phyloP scores from a whole-genome alignment of 1,140 invertebrate genomes.

The Macrobrachium nipponense region DNA sequence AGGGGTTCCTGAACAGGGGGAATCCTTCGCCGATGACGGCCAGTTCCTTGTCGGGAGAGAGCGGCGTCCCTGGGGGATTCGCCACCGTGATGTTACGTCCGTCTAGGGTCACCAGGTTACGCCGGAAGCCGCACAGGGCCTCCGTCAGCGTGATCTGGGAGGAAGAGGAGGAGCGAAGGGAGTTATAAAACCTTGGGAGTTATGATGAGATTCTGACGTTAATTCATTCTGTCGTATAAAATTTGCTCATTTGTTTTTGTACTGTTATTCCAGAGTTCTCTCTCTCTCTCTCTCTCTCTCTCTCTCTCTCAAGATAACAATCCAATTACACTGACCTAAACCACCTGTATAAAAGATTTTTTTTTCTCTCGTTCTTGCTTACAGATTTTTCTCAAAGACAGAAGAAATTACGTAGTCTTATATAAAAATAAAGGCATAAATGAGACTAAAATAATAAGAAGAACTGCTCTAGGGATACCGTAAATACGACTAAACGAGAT shows the following conservation, averaged over 20 bases:
- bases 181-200: background rate
- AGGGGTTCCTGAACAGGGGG: conserved; percentile 78
- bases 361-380: too few relatives aligned
- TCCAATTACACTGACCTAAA: too few relatives aligned
- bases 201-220: background rate
- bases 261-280: background rate
- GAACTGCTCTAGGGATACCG: too few relatives aligned
- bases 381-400: too few relatives aligned
- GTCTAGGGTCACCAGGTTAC: conserved; percentile 73
- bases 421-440: too few relatives aligned
- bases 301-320: too few relatives aligned
- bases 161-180: background rate
- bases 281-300: background rate
- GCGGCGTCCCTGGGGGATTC: conserved; percentile 66
- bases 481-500: too few relatives aligned
- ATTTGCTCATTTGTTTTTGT: background rate
- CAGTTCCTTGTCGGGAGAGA: conserved; percentile 69
- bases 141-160: conserved; percentile 69
- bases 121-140: conserved; percentile 75
- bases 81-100: conserved; percentile 70
- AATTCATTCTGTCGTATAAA: too few relatives aligned
- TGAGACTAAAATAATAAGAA: too few relatives aligned
- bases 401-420: too few relatives aligned
- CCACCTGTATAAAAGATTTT: too few relatives aligned
- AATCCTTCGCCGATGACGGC: conserved; percentile 72